Base-by-base conservation (phyloP, 2,113 vertebrate species). In the Aythya baeri region DNA sequence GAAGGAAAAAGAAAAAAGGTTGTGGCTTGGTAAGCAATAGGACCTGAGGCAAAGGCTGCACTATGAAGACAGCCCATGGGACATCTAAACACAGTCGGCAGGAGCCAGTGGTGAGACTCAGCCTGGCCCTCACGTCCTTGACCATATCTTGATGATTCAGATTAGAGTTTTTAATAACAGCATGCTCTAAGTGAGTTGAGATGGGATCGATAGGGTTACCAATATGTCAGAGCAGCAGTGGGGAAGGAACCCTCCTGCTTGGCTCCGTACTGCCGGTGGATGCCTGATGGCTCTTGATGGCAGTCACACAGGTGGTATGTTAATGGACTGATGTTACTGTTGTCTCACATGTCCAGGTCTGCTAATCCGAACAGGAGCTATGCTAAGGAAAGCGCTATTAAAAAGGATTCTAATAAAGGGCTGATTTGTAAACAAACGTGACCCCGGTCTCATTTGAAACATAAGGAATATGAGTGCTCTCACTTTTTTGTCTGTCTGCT, bases 381-480 rank as follows among this genome's bases (percentile, higher is more conserved):
- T 23, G 57, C 54, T 54, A 55, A 77, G 55, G 26, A 79, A 77
- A 88, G n/a, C 6, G 59, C 50, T 55, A 54, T 81, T 95, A 79
- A 34, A 82, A 46, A 82, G 36, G 36, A 74, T 90, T 95, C 94
- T 86, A 91, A 91, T 88, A 79, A 75, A 88, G 44, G 88, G 63
- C 68, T 95, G 89, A 85, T 91, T 94, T 83, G 85, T 88, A 95
- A 82, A 93, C 76, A 86, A 31, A 7, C 21, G 17, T 67, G 87
- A 86, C 55, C 88, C 72, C 7, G 4, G 41, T 31, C 50, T 93
- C 55, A 27, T 94, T 68, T 91, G 83, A 80, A 83, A 77, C 1
- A 0, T 61, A 20, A 91, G 67, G 67, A 83, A 63, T 10, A 23
- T 0, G 1, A 0, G 2, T 41, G 17, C 61, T 65, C 66, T 75